Evolutionary conservation across 92 coral and sea anemone genomes (phyloP).

Genomic region (Actinernus sp.): DNA sequence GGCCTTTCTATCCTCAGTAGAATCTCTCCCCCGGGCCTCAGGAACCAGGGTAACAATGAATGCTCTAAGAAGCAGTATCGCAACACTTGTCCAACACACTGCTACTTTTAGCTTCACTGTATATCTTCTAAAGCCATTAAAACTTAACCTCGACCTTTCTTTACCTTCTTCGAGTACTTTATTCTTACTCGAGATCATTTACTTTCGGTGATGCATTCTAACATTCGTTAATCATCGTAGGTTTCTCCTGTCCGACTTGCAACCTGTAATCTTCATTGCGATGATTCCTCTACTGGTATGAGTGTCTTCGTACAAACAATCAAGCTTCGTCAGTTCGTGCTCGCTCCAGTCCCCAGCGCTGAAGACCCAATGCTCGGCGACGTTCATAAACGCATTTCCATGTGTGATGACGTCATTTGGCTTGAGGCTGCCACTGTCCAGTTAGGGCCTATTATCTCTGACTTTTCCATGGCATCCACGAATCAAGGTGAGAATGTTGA

Average conservation of each 20-base stretch:
- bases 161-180: too few species aligned
- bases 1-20: too few species aligned
- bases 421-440: constrained; percentile 88
- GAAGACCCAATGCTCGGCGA: constrained; percentile 66
- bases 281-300: constrained; percentile 74
- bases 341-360: constrained; percentile 71
- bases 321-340: constrained; percentile 90
- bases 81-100: too few species aligned
- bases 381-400: constrained; percentile 79
- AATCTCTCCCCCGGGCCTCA: too few species aligned
- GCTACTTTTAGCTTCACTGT: too few species aligned
- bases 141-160: too few species aligned
- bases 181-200: too few species aligned
- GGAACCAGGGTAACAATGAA: too few species aligned
- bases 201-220: too few species aligned
- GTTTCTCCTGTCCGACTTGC: constrained; percentile 88
- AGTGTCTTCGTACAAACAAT: constrained; percentile 86
- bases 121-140: too few species aligned
- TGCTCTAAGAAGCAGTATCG: too few species aligned
- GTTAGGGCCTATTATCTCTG: constrained; percentile 90
- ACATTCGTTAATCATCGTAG: too few species aligned
- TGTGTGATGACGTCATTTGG: constrained; percentile 88
- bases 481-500: not conserved
- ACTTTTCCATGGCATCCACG: constrained; percentile 66
- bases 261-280: constrained; percentile 86